Evolutionary conservation across 2,113 vertebrate genomes (phyloP).

Genomic region (Nothobranchius furzeri): DNA sequence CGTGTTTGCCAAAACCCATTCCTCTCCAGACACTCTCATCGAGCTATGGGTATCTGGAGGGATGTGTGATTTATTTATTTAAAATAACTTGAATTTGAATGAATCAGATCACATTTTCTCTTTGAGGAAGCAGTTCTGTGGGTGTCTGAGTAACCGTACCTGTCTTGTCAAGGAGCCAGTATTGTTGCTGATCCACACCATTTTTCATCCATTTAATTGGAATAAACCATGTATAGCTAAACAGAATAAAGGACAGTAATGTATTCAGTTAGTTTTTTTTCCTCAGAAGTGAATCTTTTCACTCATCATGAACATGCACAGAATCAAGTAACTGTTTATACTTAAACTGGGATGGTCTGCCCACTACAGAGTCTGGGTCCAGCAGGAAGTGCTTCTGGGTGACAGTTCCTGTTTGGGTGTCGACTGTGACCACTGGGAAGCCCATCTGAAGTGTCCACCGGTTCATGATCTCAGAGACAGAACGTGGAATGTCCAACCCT

Average conservation of each 20-base stretch:
- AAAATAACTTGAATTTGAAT: neutral
- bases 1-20: slow-evolving; percentile 89
- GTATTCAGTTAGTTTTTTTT: neutral
- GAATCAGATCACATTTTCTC: no score
- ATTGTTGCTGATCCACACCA: fast-evolving
- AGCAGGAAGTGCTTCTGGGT: slow-evolving; percentile 90
- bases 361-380: slow-evolving; percentile 76
- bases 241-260: slow-evolving; percentile 1
- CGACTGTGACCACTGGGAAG: slow-evolving; percentile 86
- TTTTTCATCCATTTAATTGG: slow-evolving; percentile 83
- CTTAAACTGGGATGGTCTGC: slow-evolving; percentile 84
- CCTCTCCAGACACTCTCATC: slow-evolving; percentile 34
- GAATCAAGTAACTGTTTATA: slow-evolving; percentile 70
- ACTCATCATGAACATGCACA: slow-evolving; percentile 9
- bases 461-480: slow-evolving; percentile 86
- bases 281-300: neutral
- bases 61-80: neutral
- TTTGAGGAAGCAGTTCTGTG: no score
- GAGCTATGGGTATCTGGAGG: slow-evolving; percentile 33
- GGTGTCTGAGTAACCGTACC: slow-evolving; percentile 62
- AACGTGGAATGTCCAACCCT: slow-evolving; percentile 39
- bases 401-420: slow-evolving; percentile 80
- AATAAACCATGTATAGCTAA: slow-evolving; percentile 89
- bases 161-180: slow-evolving; percentile 79
- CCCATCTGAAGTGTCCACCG: slow-evolving; percentile 96